phyloP scores from a whole-genome alignment of 2,113 vertebrate species.

The Urocolius indicus region DNA sequence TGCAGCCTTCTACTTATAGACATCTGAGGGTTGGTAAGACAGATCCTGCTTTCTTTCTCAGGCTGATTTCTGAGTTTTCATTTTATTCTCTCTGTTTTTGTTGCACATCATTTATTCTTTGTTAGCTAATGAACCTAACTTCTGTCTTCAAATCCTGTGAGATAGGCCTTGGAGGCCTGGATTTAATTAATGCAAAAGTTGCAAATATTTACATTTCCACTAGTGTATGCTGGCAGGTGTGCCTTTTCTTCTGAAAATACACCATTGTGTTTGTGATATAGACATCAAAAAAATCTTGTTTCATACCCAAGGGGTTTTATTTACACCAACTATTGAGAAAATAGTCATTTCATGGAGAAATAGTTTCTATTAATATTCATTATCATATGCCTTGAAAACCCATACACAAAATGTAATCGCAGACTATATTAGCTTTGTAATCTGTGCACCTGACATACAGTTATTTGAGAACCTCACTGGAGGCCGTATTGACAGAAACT shows the following conservation, averaged over 20 bases:
- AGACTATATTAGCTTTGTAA: background rate
- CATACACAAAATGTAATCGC: background rate
- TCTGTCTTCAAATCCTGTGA: background rate
- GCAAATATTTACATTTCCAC: slow-evolving; percentile 52
- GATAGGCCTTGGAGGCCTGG: background rate
- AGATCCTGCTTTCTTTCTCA: background rate
- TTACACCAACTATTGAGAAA: slow-evolving; percentile 45
- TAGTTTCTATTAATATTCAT: slow-evolving; percentile 50
- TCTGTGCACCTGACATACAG: background rate
- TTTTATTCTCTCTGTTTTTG: background rate
- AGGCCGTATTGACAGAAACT: background rate
- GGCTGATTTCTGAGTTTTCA: background rate
- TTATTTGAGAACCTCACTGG: background rate
- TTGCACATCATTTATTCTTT: background rate
- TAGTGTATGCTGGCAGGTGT: slow-evolving; percentile 13
- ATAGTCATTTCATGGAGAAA: background rate
- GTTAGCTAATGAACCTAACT: background rate
- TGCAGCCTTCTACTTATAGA: background rate
- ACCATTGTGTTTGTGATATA: background rate
- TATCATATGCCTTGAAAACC: slow-evolving; percentile 40
- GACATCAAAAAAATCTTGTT: slow-evolving; percentile 54
- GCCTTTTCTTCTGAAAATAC: slow-evolving; percentile 37
- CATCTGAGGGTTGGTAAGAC: background rate
- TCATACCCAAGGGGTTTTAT: slow-evolving; percentile 21
- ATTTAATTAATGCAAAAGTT: slow-evolving; percentile 14